phyloP scores from a whole-genome alignment of 1,140 invertebrate species.

The Ceratina japonica region DNA sequence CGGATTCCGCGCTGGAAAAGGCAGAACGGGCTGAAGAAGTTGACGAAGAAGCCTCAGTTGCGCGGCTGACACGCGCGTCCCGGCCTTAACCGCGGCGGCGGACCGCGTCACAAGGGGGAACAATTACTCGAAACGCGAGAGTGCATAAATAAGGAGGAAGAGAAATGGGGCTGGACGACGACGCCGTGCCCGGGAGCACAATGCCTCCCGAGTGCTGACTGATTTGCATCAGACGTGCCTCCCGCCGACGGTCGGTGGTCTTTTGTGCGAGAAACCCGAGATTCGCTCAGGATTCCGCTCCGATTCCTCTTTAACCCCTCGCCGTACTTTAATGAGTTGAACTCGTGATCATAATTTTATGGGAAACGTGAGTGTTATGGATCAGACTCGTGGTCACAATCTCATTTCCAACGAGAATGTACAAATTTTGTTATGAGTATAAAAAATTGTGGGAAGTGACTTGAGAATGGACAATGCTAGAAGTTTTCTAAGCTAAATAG shows the following conservation, averaged over 20 bases:
- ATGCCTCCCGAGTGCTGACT: slow-evolving; percentile 31
- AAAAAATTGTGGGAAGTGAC: no score
- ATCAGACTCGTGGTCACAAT: no score
- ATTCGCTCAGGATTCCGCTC: no score
- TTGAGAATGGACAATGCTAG: no score
- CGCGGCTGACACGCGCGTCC: no score
- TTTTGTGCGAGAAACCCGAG: not conserved
- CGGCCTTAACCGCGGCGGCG: not conserved
- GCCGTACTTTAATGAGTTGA: no score
- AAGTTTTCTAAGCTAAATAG: no score
- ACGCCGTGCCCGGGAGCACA: slow-evolving; percentile 16
- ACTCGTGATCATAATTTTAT: no score
- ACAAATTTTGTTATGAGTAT: no score
- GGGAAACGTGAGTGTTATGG: no score
- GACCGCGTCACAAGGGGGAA: slow-evolving; percentile 52
- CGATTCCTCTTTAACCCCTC: no score
- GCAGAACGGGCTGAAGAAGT: slow-evolving; percentile 24
- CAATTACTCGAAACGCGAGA: slow-evolving; percentile 69
- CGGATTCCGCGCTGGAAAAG: slow-evolving; percentile 38
- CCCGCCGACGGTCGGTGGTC: not conserved
- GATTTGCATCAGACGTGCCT: slow-evolving; percentile 47
- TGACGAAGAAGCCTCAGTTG: slow-evolving; percentile 1
- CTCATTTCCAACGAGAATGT: no score
- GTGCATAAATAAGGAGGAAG: slow-evolving; percentile 69
- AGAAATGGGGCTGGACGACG: slow-evolving; percentile 32